phyloP scores from a whole-genome alignment of 2,113 vertebrate species.

The Chelonoidis abingdonii region DNA sequence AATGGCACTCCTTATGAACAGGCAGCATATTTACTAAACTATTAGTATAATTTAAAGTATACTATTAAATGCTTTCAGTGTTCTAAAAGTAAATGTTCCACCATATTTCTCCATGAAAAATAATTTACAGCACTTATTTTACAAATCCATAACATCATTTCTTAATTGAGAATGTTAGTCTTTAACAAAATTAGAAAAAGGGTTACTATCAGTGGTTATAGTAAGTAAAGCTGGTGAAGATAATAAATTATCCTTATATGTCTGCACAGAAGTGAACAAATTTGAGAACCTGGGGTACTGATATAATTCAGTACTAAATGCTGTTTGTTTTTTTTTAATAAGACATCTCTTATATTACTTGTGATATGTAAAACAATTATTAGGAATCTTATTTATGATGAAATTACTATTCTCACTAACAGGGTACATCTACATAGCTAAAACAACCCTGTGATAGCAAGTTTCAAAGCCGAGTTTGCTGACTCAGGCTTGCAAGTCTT shows the following conservation, averaged over 20 bases:
- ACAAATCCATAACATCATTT: slow-evolving; percentile 49
- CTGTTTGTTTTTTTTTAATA: not conserved
- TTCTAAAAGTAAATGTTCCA: slow-evolving; percentile 33
- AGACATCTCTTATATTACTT: not conserved
- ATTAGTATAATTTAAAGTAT: slow-evolving; percentile 32
- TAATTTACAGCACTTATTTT: slow-evolving; percentile 42
- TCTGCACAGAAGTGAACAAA: not conserved
- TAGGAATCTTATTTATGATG: slow-evolving; percentile 8
- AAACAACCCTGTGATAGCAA: not conserved
- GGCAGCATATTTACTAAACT: slow-evolving; percentile 17
- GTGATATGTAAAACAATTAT: slow-evolving; percentile 1
- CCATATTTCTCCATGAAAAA: slow-evolving; percentile 24
- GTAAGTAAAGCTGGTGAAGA: slow-evolving; percentile 19
- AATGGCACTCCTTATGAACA: slow-evolving; percentile 34
- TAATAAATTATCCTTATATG: not conserved
- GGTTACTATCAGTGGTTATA: not conserved
- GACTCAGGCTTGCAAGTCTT: not conserved
- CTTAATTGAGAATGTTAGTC: slow-evolving; percentile 29
- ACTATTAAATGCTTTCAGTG: slow-evolving; percentile 42
- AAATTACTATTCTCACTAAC: not conserved
- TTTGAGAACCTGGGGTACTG: not conserved
- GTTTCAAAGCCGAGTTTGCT: not conserved
- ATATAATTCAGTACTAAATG: not conserved
- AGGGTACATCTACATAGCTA: not conserved
- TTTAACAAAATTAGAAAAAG: slow-evolving; percentile 27